These are phyloP conservation scores for Trinectes maculatus DNA, from an alignment of 2,113 vertebrate genomes.

Conservation along the genomic window DNA sequence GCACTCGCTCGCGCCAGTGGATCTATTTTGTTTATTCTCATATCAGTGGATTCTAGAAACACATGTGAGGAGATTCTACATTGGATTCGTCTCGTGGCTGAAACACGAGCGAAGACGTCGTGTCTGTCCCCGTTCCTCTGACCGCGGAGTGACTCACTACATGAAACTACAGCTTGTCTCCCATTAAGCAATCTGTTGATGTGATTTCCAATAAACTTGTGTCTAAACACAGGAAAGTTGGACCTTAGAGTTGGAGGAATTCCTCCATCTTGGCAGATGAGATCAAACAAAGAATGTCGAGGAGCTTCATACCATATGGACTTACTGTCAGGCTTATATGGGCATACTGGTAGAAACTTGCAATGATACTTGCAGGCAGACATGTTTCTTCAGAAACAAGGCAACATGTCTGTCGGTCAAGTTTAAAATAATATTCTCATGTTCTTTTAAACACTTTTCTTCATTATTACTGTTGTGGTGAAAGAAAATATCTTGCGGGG, in stretches of 20 bases:
- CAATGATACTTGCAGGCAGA: conserved; percentile 19
- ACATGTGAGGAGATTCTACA: too few species aligned
- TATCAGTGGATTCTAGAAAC: neutral
- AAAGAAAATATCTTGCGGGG: neutral
- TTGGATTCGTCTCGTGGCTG: too few species aligned
- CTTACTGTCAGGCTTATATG: conserved; percentile 21
- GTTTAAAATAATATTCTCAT: neutral
- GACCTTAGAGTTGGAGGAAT: conserved; percentile 37
- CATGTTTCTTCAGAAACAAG: neutral
- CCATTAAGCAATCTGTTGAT: conserved; percentile 1
- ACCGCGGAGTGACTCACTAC: too few species aligned
- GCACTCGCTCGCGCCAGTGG: neutral
- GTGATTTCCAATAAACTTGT: conserved; percentile 5
- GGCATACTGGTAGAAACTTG: conserved; percentile 13
- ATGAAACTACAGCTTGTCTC: conserved; percentile 22
- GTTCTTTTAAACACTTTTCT: neutral
- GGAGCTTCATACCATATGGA: conserved; percentile 27
- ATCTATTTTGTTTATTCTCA: neutral
- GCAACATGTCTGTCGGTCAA: neutral
- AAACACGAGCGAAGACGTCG: too few species aligned
- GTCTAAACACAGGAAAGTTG: conserved; percentile 11
- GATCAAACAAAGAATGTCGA: conserved; percentile 34
- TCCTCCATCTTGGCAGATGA: conserved; percentile 34
- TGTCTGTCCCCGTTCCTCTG: too few species aligned
- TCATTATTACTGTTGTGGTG: conserved; percentile 32